phyloP scores from a whole-genome alignment of 2,113 vertebrate genomes.

The Sclerurus mexicanus region DNA sequence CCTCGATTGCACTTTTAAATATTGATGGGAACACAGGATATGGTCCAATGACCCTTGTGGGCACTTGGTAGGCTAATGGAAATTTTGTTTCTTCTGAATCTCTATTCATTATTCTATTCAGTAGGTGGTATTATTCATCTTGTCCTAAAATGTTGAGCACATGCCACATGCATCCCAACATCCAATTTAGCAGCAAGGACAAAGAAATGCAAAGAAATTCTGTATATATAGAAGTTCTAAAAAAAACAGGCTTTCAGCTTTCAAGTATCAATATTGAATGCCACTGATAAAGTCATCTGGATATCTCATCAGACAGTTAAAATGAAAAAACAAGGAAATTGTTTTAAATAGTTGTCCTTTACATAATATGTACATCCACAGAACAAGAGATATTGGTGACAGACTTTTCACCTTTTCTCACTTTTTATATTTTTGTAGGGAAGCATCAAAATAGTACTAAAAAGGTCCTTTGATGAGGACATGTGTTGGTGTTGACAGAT shows the following conservation, averaged over 20 bases:
- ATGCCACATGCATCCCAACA: not conserved
- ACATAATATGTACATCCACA: not conserved
- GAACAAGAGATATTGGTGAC: not conserved
- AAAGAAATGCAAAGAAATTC: not conserved
- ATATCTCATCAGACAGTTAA: not conserved
- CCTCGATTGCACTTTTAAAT: not conserved
- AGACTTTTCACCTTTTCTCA: not conserved
- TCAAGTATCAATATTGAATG: not conserved
- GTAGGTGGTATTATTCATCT: not conserved
- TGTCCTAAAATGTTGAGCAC: not conserved
- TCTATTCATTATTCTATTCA: not conserved
- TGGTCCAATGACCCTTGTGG: not conserved
- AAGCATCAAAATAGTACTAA: not conserved
- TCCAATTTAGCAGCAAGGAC: not conserved
- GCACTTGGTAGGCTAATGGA: not conserved
- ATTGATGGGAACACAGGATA: not conserved
- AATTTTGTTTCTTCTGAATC: not conserved
- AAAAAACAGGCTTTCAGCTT: not conserved
- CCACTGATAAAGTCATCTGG: not conserved
- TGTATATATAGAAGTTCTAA: not conserved
- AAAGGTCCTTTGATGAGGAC: not conserved
- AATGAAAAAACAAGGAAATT: not conserved
- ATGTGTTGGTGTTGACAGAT: not conserved
- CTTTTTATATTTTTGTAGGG: not conserved
- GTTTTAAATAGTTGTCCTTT: not conserved